Base-by-base conservation (phyloP, 2,888 invertebrate species). In the Heteropelma amictum region DNA sequence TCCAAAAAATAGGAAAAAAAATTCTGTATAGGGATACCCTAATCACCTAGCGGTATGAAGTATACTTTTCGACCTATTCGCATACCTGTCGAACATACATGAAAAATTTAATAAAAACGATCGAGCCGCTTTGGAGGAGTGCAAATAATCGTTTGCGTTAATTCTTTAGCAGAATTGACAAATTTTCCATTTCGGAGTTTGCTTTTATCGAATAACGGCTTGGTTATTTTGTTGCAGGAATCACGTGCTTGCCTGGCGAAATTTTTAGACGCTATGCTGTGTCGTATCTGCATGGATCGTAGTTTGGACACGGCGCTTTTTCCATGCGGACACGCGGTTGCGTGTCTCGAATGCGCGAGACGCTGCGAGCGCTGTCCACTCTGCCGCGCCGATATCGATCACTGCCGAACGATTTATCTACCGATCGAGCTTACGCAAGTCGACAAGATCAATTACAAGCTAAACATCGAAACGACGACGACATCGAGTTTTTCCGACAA, bases 291-390 rank as follows among this genome's bases (percentile, higher is more conserved):
- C 87, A 96, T 96, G 95, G 96, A 97, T 90, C 91, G 91, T 60
- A 92, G 93, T 71, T 94, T 97, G 86, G 94, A 96, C 90, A 94
- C 95, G 33, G 94, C 95, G 81, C 94, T 97, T 90, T 93, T 95
- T 90, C 97, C 97, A 1, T 97, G 97, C 87, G 93, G 95, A n/a
- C 97, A 97, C 89, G 94, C 95, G 60, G 93, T 95, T 56, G 95
- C 96, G 83, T 97, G 97, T 90, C 90, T 91, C 38, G 90, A 91
- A 19, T 97, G 97, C 87, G 95, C 96, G 1, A 91, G 77, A 90
- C 92, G 93, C 84, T 94, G 95, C 86, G 92, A 93, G 72, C 91
- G 93, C 71, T 96, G 95, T 87, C 95, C 95, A 0, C 89, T 96
- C 28, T 96, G 96, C 86, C 92, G 95, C 17, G 91, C 93, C 3